Base-by-base conservation (phyloP, 2,797 vertebrate genomes). In the Paramormyrops hopkinsi region DNA sequence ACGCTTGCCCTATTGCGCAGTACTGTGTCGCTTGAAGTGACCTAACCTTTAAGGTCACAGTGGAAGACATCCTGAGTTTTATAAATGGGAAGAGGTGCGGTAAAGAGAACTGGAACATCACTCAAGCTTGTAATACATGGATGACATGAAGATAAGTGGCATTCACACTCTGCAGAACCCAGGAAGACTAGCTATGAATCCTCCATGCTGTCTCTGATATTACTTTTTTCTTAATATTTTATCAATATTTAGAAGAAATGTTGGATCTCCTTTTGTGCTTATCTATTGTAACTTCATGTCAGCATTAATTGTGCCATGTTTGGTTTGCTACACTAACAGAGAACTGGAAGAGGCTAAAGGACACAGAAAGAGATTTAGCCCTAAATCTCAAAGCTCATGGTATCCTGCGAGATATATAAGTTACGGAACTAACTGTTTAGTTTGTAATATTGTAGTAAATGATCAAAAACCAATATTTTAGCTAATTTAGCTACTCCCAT, bases 11-110 rank as follows among this genome's bases (percentile, higher is more conserved):
- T 79, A 33, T 19, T 79, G 17, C 37, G 7, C 37, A 79, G 17
- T 44, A n/a, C 37, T 79, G 9, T 73, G 41, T 33, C 25, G 4
- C 44, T 44, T 29, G 59, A 44, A 48, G 56, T 41, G 73, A 76
- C 69, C 14, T 41, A 33, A 41, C 69, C 69, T 41, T 76, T 86
- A 89, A 98, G 98, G 95, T 98, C 54, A 97, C 96, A 0, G 62
- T 97, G 85, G 95, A 97, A 89, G 97, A 98, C 89, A 98, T 98
- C 19, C 91, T 97, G 11, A 96, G 96, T 0, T 98, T 97, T 85
- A 96, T 97, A 89, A 95, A 94, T 88, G 96, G 89, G 11, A 98
- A 99, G 51, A 97, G 96, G 88, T 95, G 95, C 62, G 97, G 97
- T 0, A 33, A 73, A 73, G 11, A 44, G 73, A 79, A 79, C 73